phyloP scores from a whole-genome alignment of 2,113 vertebrate species.

The Corydoras sp. region DNA sequence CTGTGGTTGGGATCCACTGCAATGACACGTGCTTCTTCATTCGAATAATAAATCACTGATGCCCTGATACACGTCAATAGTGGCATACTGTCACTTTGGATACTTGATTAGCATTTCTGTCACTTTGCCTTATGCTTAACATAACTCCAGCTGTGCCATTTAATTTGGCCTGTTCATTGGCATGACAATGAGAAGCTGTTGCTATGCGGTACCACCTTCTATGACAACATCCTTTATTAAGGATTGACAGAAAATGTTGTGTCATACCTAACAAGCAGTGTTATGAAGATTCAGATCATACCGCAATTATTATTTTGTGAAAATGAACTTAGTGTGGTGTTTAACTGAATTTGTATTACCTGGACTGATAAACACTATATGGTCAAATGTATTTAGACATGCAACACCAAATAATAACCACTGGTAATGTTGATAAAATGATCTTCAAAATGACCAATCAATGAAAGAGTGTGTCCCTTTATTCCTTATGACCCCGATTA shows the following conservation, averaged over 20 bases:
- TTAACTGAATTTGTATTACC: too few species aligned
- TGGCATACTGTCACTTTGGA: slow-evolving; percentile 51
- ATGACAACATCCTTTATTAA: slow-evolving; percentile 44
- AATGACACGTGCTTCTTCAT: slow-evolving; percentile 50
- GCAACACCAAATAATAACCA: too few species aligned
- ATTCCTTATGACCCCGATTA: too few species aligned
- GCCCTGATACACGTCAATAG: slow-evolving; percentile 51
- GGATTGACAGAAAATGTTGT: slow-evolving; percentile 41
- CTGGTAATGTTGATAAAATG: too few species aligned
- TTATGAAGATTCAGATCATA: slow-evolving; percentile 11
- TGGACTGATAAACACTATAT: too few species aligned
- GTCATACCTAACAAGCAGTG: slow-evolving; percentile 34
- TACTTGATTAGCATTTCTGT: slow-evolving; percentile 60
- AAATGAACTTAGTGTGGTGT: too few species aligned
- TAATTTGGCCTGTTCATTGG: slow-evolving; percentile 56
- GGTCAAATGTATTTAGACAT: too few species aligned
- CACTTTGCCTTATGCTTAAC: slow-evolving; percentile 65
- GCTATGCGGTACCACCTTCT: slow-evolving; percentile 58
- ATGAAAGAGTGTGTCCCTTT: too few species aligned
- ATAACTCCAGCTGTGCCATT: slow-evolving; percentile 65
- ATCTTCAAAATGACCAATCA: too few species aligned
- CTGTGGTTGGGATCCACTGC: slow-evolving; percentile 48
- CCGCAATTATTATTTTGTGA: too few species aligned
- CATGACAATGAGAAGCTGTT: slow-evolving; percentile 56
- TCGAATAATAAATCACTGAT: slow-evolving; percentile 60